Conservation (phyloP, 2,797 vertebrate genomes). For the Hydrocynus forskahlii region DNA sequence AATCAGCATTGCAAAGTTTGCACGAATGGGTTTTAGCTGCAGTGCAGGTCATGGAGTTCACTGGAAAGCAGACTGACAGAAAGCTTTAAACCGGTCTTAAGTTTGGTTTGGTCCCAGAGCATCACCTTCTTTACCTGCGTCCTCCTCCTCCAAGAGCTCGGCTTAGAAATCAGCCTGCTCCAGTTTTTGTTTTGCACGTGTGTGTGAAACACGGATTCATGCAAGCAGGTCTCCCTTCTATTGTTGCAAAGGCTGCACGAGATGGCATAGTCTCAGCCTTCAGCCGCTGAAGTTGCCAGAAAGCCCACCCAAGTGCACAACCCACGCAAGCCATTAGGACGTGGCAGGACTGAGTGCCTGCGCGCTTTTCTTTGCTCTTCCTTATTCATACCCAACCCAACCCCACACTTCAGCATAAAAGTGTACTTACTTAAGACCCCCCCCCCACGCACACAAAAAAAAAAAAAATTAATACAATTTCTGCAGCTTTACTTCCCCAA, state of each 20-base stretch:
- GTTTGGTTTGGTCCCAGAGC: neutral
- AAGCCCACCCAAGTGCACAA: constrained; percentile 11
- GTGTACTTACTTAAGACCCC: neutral
- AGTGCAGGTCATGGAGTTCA: neutral
- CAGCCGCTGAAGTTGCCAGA: constrained; percentile 1
- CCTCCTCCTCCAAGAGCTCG: neutral
- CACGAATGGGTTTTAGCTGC: neutral
- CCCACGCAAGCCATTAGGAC: constrained; percentile 3
- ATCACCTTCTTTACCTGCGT: neutral
- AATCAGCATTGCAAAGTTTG: neutral
- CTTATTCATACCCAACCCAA: neutral
- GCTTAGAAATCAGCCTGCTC: neutral
- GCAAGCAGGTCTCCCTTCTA: neutral
- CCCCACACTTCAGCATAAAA: neutral
- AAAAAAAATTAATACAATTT: neutral
- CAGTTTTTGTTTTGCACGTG: neutral
- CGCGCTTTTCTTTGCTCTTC: neutral
- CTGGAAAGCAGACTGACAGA: neutral
- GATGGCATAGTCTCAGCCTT: neutral
- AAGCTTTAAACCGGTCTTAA: neutral
- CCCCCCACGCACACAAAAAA: neutral
- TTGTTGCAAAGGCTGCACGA: constrained; percentile 3
- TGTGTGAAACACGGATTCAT: neutral
- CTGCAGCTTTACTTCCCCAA: neutral
- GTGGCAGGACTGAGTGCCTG: neutral